phyloP scores from a whole-genome alignment of 2,797 vertebrate genomes.

The Smutsia gigantea region DNA sequence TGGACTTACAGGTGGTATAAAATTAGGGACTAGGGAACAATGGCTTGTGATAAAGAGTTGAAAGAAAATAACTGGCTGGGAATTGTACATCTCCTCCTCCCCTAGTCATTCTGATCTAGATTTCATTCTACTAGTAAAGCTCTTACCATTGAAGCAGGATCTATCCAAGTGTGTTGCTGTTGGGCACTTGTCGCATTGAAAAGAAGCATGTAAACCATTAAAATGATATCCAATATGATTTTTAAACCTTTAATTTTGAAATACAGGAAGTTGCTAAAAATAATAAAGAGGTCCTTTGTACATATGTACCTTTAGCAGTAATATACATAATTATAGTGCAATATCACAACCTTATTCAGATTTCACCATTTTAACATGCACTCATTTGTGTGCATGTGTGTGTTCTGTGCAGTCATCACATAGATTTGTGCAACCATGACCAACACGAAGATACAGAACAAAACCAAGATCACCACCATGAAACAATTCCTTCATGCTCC shows the following conservation, averaged over 20 bases:
- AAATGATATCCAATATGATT: neutral
- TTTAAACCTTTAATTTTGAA: neutral
- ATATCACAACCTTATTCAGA: neutral
- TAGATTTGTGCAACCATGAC: neutral
- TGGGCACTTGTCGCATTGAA: neutral
- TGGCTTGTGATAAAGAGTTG: too few species aligned
- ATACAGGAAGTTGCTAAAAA: neutral
- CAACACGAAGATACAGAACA: neutral
- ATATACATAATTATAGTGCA: neutral
- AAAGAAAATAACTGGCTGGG: neutral
- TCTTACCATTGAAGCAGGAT: neutral
- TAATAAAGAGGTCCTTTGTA: neutral
- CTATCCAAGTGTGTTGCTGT: neutral
- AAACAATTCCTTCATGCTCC: too few species aligned
- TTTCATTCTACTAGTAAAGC: neutral
- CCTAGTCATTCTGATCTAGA: neutral
- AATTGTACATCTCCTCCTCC: neutral
- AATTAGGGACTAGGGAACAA: neutral
- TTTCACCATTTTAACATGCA: neutral
- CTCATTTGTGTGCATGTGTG: neutral
- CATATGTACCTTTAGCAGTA: neutral
- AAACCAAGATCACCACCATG: too few species aligned
- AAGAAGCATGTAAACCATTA: neutral
- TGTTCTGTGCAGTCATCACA: neutral
- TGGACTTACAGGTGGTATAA: too few species aligned